Evolutionary conservation across 1,140 invertebrate species (phyloP).

Genomic region (Liolophura sinensis): DNA sequence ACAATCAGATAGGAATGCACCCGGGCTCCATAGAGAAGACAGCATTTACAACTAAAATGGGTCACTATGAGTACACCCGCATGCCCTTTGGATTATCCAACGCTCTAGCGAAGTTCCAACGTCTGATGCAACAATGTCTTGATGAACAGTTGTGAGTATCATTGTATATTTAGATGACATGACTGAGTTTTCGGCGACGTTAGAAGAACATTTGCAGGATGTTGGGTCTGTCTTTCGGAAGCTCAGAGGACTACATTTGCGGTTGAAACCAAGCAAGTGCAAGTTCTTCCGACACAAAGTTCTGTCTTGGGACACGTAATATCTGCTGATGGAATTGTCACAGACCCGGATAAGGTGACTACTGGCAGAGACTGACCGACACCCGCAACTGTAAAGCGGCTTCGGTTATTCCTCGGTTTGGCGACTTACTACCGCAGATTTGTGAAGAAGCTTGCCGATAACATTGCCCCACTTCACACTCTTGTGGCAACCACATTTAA

Average conservation of each 20-base stretch:
- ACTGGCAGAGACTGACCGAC: slow-evolving; percentile 37
- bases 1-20: slow-evolving; percentile 44
- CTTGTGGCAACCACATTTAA: no score
- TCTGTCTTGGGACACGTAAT: slow-evolving; percentile 38
- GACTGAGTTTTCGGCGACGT: slow-evolving; percentile 17
- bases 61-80: no score
- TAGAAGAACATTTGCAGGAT: slow-evolving; percentile 24
- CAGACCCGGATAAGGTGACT: slow-evolving; percentile 42
- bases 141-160: slow-evolving; percentile 16
- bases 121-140: slow-evolving; percentile 21
- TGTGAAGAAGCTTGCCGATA: slow-evolving; percentile 16
- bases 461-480: slow-evolving; percentile 10
- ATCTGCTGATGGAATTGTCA: slow-evolving; percentile 26
- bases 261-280: slow-evolving; percentile 38
- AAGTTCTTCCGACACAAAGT: slow-evolving; percentile 29
- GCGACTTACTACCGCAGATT: slow-evolving; percentile 39
- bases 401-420: slow-evolving; percentile 42
- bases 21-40: no score
- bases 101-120: slow-evolving; percentile 3
- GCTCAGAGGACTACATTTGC: slow-evolving; percentile 25
- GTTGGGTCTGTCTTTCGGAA: slow-evolving; percentile 34
- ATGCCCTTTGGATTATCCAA: neutral
- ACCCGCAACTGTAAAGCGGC: slow-evolving; percentile 37
- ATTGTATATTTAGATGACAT: slow-evolving; percentile 35
- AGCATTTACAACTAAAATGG: no score